Evolutionary conservation across 2,113 vertebrate species (phyloP), one percentile per base, ranked within the genome.

Genomic region (Eira barbara): DNA sequence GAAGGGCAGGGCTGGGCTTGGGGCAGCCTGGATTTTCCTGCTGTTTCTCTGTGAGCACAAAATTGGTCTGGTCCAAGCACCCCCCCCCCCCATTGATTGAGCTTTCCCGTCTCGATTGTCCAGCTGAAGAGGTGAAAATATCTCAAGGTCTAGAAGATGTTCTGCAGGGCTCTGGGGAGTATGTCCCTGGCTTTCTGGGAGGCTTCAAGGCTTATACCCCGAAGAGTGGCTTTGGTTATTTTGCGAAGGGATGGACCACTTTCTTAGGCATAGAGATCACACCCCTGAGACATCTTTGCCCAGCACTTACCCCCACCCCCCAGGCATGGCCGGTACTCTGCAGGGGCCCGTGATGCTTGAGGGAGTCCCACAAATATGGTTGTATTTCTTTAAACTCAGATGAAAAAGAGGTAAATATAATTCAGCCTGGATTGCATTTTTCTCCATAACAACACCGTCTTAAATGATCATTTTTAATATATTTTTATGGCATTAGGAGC

Each of bases 321-420:
- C 14, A 15, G 4, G 34, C 52, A 25, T 5, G 18, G 8, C 8
- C 0, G 25, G 65, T 71, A 18, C 23, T 2, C 3, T 3, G 5
- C 13, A 20, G 29, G 2, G 36, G 5, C 9, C 20, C 47, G 9
- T 9, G 21, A 6, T 27, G 5, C 42, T 65, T 23, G 65, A 2
- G 39, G 39, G 73, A 76, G 73, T 45, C 39, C 73, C 73, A 45
- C 14, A 25, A 25, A 45, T 45, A 45, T 29, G 23, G 5, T 42
- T 42, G 42, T 13, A 69, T 85, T 74, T 96, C 57, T 94, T 95
- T 92, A 67, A 45, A 78, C 59, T 90, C 63, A 95, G 57, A 91
- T 59, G 31, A 14, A 91, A 88, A 55, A 82, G 57, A 36, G 21
- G 18, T 65, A 47, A 59, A 39, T 74, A 25, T 74, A 36, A 42